Base-by-base conservation (phyloP, 2,113 vertebrate genomes). In the Clupea harengus region DNA sequence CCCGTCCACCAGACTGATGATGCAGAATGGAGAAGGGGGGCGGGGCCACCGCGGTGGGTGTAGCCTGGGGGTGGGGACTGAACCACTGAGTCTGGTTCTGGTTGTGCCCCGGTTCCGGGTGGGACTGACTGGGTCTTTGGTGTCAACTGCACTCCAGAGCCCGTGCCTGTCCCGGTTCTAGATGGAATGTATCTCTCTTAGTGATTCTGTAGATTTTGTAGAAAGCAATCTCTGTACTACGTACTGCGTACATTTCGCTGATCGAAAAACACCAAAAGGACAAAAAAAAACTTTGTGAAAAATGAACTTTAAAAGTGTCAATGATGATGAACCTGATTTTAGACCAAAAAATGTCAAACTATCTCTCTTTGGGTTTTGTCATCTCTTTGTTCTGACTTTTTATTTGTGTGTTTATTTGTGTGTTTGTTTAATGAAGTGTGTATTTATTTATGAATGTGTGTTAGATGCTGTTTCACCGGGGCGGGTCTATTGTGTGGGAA, bases 301-400 rank as follows among this genome's bases (percentile, higher is more conserved):
- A 89, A 90, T 90, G 89, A 87, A 81, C 87, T 89, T 88, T 64
- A 45, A 45, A 85, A 81, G 85, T 78, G 88, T 84, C 89, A 87
- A 90, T 92, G 93, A 93, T 92, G 90, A 95, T 81, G 91, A 96
- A 96, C 94, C 93, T 95, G 93, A 96, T 95, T 95, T 94, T 95
- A 95, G 93, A 96, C 95, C 96, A 96, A 97, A 96, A 96, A 96
- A 95, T 95, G 94, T 95, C 82, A 95, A 94, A 94, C 93, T 94
- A 92, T 95, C 95, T 95, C 94, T 94, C 92, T 90, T 82, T 87
- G 90, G 87, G 90, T 93, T 92, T 83, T 83, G 81, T 45, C 1
- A 82, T 86, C 64, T 50, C 60, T 22, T 22, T 22, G 5, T 4
- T 4, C 22, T 60, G 54, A 18, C 54, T 60, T 60, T 60, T 60